These are phyloP conservation scores for Bos javanicus DNA, from an alignment of 2,113 vertebrate genomes.

Conservation along the genomic window DNA sequence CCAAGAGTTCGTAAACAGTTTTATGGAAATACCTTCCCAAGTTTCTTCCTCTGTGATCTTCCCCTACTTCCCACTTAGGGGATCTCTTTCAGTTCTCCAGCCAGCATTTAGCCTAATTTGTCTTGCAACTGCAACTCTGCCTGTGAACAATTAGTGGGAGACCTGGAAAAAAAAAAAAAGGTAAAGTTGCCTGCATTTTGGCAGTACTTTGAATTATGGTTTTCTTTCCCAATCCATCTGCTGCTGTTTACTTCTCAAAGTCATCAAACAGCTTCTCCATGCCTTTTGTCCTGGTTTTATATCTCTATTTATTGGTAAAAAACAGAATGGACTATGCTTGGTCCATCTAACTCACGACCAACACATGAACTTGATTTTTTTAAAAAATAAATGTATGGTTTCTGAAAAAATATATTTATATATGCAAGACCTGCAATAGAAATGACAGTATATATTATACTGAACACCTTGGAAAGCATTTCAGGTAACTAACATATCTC, in stretches of 20 bases:
- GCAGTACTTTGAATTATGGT: not conserved
- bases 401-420: constrained; percentile 15
- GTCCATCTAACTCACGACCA: not conserved
- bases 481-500: not conserved
- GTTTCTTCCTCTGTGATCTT: not conserved
- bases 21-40: not conserved
- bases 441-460: not conserved
- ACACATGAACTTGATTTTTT: not conserved
- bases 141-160: not conserved
- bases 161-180: not conserved
- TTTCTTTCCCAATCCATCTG: not conserved
- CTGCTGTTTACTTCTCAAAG: not conserved
- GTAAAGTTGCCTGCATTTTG: not conserved
- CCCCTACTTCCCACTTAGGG: not conserved
- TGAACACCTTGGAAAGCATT: not conserved
- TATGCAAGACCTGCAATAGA: not conserved
- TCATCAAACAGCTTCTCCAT: not conserved
- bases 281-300: not conserved
- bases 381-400: not conserved
- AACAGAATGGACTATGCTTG: not conserved
- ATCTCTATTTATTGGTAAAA: not conserved
- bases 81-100: not conserved
- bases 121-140: not conserved
- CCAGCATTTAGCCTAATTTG: not conserved
- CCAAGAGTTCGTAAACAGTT: not conserved